Evolutionary conservation across 2,888 invertebrate genomes (phyloP), one percentile per base, ranked within the genome.

Genomic region (Theodoxus fluviatilis): DNA sequence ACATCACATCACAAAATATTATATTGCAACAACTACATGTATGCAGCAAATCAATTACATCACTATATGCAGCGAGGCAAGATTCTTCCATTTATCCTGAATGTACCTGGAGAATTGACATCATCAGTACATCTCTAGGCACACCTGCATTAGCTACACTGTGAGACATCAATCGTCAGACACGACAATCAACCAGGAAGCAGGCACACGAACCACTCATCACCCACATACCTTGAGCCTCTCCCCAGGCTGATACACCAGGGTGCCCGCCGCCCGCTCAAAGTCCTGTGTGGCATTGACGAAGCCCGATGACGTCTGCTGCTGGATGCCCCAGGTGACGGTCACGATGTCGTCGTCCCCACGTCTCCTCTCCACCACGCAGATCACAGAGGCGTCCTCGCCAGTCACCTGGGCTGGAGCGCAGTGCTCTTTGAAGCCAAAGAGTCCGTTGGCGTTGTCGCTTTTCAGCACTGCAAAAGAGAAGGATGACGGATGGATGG

Each of bases 371-470:
- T 71, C 74, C 7, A 86, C 76, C 1, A 74, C 75, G 77, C 86
- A 86, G 15, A 71, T 72, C 25, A 84, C 71, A 0, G 61, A 73
- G 2, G 64, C 72, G 22, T 73, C 71, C 72, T 85, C 84, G 35
- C 67, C 61, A 3, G 47, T 40, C 0, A 80, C 74, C 28, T 66
- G 52, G n/a, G 74, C 65, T 2, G 84, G 82, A 4, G 70, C 70
- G 74, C 85, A 86, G 2, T 71, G 74, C 12, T 79, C 78, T 31
- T 73, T 67, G 67, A 86, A 82, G n/a, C 81, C 81, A 73, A 85
- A 86, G 72, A 85, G 72, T 3, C 86, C 86, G 75, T 86, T 85
- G 57, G 86, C 85, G 78, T 83, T 83, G 80, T 86, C 86, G 78
- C 86, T 86, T 76, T 86, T 86, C 73, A 85, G 68, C 38, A 86